These are phyloP conservation scores for Apamea monoglypha DNA, from an alignment of 2,888 invertebrate genomes.

Conservation along the genomic window DNA sequence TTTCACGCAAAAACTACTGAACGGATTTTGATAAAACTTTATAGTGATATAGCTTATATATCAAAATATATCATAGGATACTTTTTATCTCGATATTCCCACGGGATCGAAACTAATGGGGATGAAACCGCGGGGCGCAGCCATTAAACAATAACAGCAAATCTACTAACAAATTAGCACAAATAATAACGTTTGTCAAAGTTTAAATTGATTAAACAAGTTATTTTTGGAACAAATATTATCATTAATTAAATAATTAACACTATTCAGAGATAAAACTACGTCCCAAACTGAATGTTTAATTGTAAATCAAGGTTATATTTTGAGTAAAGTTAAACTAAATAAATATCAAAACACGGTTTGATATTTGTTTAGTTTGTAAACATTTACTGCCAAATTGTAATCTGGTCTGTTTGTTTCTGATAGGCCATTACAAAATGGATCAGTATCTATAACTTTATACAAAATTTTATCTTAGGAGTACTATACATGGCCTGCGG, in stretches of 20 bases:
- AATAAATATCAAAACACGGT: too few relatives aligned
- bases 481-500: too few relatives aligned
- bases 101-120: too few relatives aligned
- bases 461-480: background rate
- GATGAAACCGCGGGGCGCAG: too few relatives aligned
- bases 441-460: too few relatives aligned
- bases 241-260: conserved; percentile 41
- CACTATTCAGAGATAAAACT: conserved; percentile 25
- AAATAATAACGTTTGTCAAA: conserved; percentile 58
- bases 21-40: too few relatives aligned
- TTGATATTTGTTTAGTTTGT: background rate
- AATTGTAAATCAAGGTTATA: background rate
- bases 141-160: conserved; percentile 18
- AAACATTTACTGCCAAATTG: background rate
- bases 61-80: too few relatives aligned
- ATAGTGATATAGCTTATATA: too few relatives aligned
- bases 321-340: too few relatives aligned
- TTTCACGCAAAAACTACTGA: too few relatives aligned
- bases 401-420: background rate
- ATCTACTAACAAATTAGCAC: conserved; percentile 34
- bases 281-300: conserved; percentile 4
- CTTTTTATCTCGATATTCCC: too few relatives aligned
- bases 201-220: conserved; percentile 58
- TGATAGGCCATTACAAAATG: background rate
- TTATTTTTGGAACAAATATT: conserved; percentile 59